These are phyloP conservation scores for Gavialis gangeticus DNA, from an alignment of 2,113 vertebrate genomes.

Conservation along the genomic window DNA sequence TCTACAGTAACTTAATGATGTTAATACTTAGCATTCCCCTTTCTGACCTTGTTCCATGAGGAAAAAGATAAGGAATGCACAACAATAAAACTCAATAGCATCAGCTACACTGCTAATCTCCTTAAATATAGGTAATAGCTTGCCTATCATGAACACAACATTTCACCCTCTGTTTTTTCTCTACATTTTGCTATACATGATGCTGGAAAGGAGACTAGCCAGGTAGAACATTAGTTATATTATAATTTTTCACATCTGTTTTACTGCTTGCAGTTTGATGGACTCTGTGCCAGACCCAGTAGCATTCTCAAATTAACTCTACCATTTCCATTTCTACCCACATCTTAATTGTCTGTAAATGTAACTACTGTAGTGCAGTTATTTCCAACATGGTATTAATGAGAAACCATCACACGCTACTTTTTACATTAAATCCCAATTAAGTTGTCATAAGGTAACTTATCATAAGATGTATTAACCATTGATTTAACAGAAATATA, in stretches of 20 bases:
- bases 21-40: not conserved
- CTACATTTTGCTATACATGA: not conserved
- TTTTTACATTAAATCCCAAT: not conserved
- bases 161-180: too few relatives aligned
- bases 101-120: not conserved
- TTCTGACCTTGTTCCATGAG: not conserved
- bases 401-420: not conserved
- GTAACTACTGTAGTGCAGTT: not conserved
- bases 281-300: not conserved
- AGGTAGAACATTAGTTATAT: not conserved
- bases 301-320: not conserved
- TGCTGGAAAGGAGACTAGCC: not conserved
- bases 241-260: not conserved
- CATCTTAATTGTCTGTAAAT: not conserved
- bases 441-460: not conserved
- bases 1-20: not conserved
- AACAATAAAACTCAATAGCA: not conserved
- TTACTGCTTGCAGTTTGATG: not conserved
- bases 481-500: not conserved
- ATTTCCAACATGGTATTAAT: not conserved
- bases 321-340: not conserved
- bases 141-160: too few relatives aligned
- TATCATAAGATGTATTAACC: not conserved
- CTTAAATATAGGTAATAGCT: too few relatives aligned
- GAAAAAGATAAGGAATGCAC: not conserved